These are phyloP conservation scores for Eudasyphora cyanicolor DNA, from an alignment of 2,888 invertebrate species.

Conservation along the genomic window DNA sequence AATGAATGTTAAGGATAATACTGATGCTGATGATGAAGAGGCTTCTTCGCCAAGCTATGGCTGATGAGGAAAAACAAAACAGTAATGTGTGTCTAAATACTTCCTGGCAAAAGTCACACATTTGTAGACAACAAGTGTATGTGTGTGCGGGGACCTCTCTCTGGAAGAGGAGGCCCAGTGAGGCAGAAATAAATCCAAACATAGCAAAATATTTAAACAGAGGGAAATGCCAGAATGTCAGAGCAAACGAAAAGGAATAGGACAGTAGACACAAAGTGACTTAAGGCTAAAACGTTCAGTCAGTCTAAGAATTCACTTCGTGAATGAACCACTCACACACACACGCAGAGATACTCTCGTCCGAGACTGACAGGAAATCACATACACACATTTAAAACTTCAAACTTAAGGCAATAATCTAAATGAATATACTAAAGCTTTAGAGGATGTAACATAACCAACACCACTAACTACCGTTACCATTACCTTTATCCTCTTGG, in stretches of 20 bases:
- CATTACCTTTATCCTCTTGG: too few relatives aligned
- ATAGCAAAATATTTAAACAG: conserved; percentile 34
- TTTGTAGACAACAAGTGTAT: neutral
- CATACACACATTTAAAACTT: conserved; percentile 35
- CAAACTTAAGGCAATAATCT: conserved; percentile 36
- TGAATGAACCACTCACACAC: conserved; percentile 8
- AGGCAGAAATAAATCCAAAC: conserved; percentile 13
- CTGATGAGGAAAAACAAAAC: conserved; percentile 30
- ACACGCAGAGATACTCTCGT: neutral
- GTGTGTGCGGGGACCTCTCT: neutral
- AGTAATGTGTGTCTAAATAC: conserved; percentile 54
- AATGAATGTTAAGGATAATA: conserved; percentile 34
- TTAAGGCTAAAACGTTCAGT: conserved; percentile 57
- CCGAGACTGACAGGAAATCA: conserved; percentile 49
- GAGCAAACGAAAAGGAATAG: neutral
- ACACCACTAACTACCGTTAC: neutral
- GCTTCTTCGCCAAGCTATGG: neutral
- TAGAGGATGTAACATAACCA: conserved; percentile 10
- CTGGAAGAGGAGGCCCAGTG: neutral
- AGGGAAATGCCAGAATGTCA: neutral
- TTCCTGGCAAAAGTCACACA: conserved; percentile 58
- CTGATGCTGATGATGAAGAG: conserved; percentile 23
- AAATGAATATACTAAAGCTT: conserved; percentile 22
- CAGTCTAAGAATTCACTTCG: conserved; percentile 15
- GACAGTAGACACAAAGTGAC: conserved; percentile 37